Conservation (phyloP, 2,888 invertebrate species). For the Tenthredo notha region DNA sequence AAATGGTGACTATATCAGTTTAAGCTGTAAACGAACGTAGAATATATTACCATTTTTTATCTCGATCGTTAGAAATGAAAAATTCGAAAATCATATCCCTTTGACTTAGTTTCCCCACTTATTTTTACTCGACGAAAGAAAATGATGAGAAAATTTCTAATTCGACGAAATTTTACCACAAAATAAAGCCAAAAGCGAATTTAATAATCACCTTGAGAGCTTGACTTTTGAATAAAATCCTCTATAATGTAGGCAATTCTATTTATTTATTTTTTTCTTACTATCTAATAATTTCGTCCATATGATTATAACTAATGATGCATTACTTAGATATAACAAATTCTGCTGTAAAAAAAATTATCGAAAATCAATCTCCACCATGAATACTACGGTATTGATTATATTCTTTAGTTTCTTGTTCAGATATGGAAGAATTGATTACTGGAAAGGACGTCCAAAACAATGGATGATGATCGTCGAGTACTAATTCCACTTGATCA, state of each 20-base stretch:
- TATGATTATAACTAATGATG: not conserved
- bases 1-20: not conserved
- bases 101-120: not conserved
- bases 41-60: not conserved
- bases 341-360: not conserved
- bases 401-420: not conserved
- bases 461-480: constrained; percentile 2
- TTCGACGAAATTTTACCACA: too few species aligned
- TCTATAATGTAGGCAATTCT: not conserved
- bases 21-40: not conserved
- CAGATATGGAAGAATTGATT: not conserved
- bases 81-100: not conserved
- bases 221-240: not conserved
- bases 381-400: not conserved
- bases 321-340: not conserved
- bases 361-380: not conserved
- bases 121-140: not conserved
- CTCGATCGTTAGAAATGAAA: not conserved
- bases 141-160: not conserved
- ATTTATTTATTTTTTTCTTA: not conserved
- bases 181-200: too few species aligned
- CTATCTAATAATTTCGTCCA: not conserved
- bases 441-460: not conserved
- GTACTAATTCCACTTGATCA: not conserved
- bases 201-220: too few species aligned